Conservation (phyloP, 2,113 vertebrate genomes). For the Sapajus apella region DNA sequence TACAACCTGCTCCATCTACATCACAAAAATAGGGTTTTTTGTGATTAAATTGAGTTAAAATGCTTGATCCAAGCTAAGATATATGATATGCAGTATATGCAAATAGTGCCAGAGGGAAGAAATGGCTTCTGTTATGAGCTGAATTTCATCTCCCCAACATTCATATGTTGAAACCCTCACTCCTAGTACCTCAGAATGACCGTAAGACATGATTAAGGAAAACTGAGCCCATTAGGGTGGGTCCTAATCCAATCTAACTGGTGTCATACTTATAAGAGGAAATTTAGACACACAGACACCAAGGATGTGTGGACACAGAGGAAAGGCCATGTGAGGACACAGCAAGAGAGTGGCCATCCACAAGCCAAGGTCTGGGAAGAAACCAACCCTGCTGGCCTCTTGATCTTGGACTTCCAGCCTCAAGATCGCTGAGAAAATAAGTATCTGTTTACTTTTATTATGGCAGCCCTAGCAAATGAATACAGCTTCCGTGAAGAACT, state of each 20-base stretch:
- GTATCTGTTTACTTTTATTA: background rate
- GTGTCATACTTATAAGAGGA: background rate
- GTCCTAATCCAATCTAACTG: background rate
- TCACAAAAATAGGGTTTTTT: background rate
- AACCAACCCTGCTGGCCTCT: background rate
- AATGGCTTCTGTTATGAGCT: background rate
- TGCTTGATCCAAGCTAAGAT: background rate
- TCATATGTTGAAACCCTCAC: background rate
- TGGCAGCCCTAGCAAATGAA: background rate
- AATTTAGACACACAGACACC: background rate
- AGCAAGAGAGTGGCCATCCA: background rate
- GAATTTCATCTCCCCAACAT: background rate
- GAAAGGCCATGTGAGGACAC: background rate
- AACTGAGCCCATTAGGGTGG: background rate
- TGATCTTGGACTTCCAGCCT: background rate
- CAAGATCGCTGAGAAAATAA: background rate
- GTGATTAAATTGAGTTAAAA: background rate
- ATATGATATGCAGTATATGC: background rate
- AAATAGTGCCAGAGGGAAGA: background rate
- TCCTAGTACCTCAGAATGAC: background rate
- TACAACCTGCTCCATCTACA: background rate
- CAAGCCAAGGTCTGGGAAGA: background rate
- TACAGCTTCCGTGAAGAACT: background rate
- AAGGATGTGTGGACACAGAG: background rate
- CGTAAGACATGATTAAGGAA: background rate